Conservation (phyloP, 2,113 vertebrate species). For the Synchiropus splendidus region DNA sequence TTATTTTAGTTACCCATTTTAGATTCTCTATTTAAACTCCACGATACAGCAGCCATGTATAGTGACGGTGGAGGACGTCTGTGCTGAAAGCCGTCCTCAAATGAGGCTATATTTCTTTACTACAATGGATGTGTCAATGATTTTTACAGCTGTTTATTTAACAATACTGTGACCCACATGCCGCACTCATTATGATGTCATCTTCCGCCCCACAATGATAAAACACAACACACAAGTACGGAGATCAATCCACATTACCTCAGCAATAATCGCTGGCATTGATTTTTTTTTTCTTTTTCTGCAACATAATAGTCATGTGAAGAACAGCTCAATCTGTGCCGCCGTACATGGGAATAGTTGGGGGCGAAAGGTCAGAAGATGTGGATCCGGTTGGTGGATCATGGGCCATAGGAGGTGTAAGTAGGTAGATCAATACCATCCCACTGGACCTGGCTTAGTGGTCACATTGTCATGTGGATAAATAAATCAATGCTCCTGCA, state of each 20-base stretch:
- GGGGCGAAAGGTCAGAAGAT: background rate
- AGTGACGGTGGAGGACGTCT: too few species aligned
- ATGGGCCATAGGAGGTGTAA: slow-evolving; percentile 30
- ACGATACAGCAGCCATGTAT: too few species aligned
- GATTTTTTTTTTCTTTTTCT: slow-evolving; percentile 31
- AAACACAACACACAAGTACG: slow-evolving; percentile 19
- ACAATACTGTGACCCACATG: slow-evolving; percentile 3
- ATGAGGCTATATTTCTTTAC: too few species aligned
- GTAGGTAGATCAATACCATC: slow-evolving; percentile 38
- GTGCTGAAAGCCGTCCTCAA: too few species aligned
- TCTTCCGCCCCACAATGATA: slow-evolving; percentile 23
- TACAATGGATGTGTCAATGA: too few species aligned
- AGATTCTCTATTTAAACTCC: too few species aligned
- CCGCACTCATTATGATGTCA: slow-evolving; percentile 4
- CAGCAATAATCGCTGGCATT: slow-evolving; percentile 49
- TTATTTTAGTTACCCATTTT: too few species aligned
- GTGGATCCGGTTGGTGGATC: slow-evolving; percentile 24
- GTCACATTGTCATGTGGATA: slow-evolving; percentile 39
- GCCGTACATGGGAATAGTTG: slow-evolving; percentile 34
- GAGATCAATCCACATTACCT: slow-evolving; percentile 48
- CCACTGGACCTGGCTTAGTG: slow-evolving; percentile 23
- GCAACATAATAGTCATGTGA: slow-evolving; percentile 46
- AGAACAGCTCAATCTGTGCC: slow-evolving; percentile 35
- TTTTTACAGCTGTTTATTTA: too few species aligned
- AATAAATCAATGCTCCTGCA: slow-evolving; percentile 40